These are phyloP conservation scores for Arrhamphus sclerolepis DNA, from an alignment of 2,797 vertebrate genomes.

Conservation along the genomic window DNA sequence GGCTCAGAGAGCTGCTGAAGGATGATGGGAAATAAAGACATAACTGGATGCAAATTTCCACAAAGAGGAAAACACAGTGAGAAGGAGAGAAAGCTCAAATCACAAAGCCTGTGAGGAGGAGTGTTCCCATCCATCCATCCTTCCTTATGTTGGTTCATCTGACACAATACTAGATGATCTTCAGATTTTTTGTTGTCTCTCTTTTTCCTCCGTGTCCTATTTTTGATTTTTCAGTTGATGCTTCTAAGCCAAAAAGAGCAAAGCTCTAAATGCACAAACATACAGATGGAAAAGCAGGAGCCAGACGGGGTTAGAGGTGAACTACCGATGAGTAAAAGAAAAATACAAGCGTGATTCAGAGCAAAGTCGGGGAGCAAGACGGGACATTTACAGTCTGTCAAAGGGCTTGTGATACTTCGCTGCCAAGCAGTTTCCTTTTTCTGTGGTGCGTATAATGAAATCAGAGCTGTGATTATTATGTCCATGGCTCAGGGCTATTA, in stretches of 20 bases:
- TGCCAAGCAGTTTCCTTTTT: conserved; percentile 33
- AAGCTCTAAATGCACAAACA: too few relatives aligned
- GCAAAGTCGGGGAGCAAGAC: not conserved
- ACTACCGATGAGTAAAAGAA: too few relatives aligned
- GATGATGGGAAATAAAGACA: conserved; percentile 71
- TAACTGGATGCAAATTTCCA: conserved; percentile 64
- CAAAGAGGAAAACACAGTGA: conserved; percentile 20
- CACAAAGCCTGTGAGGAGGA: not conserved
- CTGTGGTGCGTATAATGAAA: conserved; percentile 40
- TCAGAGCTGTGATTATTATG: conserved; percentile 46
- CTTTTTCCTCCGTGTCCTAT: too few relatives aligned
- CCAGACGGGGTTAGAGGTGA: too few relatives aligned
- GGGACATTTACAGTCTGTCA: conserved; percentile 17
- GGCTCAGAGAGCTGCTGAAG: conserved; percentile 38
- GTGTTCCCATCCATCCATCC: conserved; percentile 8
- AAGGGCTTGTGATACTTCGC: conserved; percentile 22
- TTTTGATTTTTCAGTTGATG: too few relatives aligned
- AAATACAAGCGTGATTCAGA: too few relatives aligned
- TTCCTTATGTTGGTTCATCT: not conserved
- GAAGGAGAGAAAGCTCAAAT: conserved; percentile 6
- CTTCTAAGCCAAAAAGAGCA: too few relatives aligned
- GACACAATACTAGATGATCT: too few relatives aligned
- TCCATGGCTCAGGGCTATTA: conserved; percentile 26
- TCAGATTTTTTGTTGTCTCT: too few relatives aligned
- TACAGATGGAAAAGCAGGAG: too few relatives aligned